These are phyloP conservation scores for Murina feae DNA, from an alignment of 2,113 vertebrate genomes.

Conservation along the genomic window DNA sequence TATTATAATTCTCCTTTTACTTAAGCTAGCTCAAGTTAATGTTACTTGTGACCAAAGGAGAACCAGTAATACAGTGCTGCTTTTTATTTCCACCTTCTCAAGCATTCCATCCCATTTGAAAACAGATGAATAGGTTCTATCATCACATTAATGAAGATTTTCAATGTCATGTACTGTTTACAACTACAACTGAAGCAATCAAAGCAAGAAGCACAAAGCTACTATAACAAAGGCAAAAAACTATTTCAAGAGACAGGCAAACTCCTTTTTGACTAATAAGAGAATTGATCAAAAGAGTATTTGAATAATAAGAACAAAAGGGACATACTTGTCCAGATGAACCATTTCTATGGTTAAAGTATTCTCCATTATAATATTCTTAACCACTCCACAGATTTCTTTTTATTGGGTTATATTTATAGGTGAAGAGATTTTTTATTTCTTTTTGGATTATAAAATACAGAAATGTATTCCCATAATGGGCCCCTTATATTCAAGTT, in stretches of 20 bases:
- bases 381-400: constrained; percentile 32
- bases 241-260: neutral
- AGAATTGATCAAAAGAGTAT: neutral
- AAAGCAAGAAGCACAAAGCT: neutral
- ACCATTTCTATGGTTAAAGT: constrained; percentile 18
- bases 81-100: neutral
- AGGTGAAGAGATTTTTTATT: constrained; percentile 36
- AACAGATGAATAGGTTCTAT: neutral
- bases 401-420: constrained; percentile 55
- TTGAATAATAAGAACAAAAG: constrained; percentile 15
- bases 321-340: neutral
- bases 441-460: constrained; percentile 41
- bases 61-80: neutral
- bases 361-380: neutral
- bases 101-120: neutral
- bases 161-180: neutral
- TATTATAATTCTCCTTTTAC: neutral
- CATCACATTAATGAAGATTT: neutral
- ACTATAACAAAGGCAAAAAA: neutral
- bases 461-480: constrained; percentile 7
- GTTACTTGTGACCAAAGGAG: neutral
- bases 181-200: neutral
- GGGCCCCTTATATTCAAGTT: constrained; percentile 29
- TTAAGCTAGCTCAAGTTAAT: neutral
- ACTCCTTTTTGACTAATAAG: neutral